Evolutionary conservation across 1,140 invertebrate species (phyloP).

Genomic region (Formica selysi): DNA sequence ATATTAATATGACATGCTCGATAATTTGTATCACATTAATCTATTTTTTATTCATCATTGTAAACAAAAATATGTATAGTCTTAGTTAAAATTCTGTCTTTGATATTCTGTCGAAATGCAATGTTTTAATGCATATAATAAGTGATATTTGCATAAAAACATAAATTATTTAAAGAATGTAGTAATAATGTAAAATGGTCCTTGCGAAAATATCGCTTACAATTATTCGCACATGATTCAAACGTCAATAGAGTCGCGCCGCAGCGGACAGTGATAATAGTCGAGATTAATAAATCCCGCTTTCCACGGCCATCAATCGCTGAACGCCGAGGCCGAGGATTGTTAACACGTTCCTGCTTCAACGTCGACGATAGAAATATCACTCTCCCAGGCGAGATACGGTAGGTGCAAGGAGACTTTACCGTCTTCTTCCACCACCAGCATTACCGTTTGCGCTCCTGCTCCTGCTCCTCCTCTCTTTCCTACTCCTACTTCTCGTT

Average conservation of each 20-base stretch:
- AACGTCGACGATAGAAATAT: conserved; percentile 79
- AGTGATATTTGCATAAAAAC: conserved; percentile 23
- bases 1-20: not conserved
- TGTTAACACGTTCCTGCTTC: conserved; percentile 78
- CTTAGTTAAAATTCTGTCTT: not conserved
- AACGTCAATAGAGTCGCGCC: conserved; percentile 73
- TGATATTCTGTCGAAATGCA: not conserved
- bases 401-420: conserved; percentile 67
- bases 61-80: too few species aligned
- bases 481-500: conserved; percentile 25
- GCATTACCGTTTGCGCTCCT: conserved; percentile 42
- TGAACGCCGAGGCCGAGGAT: conserved; percentile 72
- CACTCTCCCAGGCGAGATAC: conserved; percentile 77
- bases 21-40: not conserved
- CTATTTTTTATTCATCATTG: too few species aligned
- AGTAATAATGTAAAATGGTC: conserved; percentile 7
- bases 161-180: not conserved
- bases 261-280: conserved; percentile 73
- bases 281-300: conserved; percentile 79
- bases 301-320: conserved; percentile 79
- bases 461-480: conserved; percentile 23
- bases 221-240: conserved; percentile 34
- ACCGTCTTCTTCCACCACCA: conserved; percentile 60
- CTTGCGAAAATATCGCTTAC: not conserved
- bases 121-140: not conserved